Evolutionary conservation across 2,888 invertebrate species (phyloP).

Genomic region (Pyrocoelia pectoralis): DNA sequence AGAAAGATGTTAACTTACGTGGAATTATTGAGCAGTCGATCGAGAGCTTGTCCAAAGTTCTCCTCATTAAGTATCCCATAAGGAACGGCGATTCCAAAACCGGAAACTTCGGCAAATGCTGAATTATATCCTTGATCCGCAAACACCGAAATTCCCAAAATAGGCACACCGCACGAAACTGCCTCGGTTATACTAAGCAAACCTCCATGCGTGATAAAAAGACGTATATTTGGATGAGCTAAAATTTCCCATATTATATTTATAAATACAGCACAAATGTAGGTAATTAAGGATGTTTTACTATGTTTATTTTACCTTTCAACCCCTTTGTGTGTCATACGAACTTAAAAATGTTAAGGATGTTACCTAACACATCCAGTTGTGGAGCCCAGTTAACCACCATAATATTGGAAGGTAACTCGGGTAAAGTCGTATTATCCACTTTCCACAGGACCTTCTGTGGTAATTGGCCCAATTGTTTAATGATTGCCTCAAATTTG

Average conservation of each 20-base stretch:
- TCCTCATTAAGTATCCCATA: conserved; percentile 52
- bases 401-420: conserved; percentile 14
- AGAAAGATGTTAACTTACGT: conserved; percentile 49
- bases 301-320: too few species aligned
- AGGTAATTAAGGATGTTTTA: too few species aligned
- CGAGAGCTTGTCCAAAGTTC: conserved; percentile 46
- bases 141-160: conserved; percentile 62
- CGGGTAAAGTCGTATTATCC: conserved; percentile 38
- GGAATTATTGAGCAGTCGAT: conserved; percentile 47
- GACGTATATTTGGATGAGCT: conserved; percentile 63
- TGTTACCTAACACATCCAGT: conserved; percentile 19
- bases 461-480: conserved; percentile 49
- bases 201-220: conserved; percentile 68
- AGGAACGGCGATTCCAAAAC: conserved; percentile 57
- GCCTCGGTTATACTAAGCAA: conserved; percentile 65
- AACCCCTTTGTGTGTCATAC: too few species aligned
- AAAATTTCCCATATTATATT: neutral
- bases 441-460: conserved; percentile 56
- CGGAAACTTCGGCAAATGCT: conserved; percentile 56
- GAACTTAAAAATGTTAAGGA: too few species aligned
- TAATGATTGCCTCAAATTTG: conserved; percentile 44
- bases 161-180: conserved; percentile 59
- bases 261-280: too few species aligned
- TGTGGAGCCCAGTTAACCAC: conserved; percentile 19
- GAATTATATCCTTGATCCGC: conserved; percentile 62